These are phyloP conservation scores for Serrognathus titanus DNA, from an alignment of 2,888 invertebrate species.

Conservation along the genomic window DNA sequence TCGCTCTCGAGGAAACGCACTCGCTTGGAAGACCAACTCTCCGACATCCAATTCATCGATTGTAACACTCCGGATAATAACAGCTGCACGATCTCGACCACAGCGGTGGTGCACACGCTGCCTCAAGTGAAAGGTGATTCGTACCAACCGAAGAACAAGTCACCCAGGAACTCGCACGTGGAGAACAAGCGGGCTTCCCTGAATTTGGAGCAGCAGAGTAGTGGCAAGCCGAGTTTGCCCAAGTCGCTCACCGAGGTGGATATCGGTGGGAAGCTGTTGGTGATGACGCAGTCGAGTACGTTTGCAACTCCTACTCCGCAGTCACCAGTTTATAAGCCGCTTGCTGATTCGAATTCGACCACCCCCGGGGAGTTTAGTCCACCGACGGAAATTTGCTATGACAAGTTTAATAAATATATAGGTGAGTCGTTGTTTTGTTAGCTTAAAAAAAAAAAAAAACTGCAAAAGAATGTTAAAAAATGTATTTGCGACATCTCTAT, in stretches of 20 bases:
- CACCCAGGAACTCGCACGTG: slow-evolving; percentile 42
- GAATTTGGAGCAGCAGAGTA: slow-evolving; percentile 34
- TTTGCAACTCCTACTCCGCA: slow-evolving; percentile 42
- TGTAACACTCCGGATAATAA: slow-evolving; percentile 69
- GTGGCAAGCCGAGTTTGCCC: slow-evolving; percentile 25
- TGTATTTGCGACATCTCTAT: too few relatives aligned
- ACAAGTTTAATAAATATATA: slow-evolving; percentile 49
- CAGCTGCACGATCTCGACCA: slow-evolving; percentile 37
- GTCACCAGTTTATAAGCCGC: slow-evolving; percentile 43
- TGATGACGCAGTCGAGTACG: slow-evolving; percentile 30
- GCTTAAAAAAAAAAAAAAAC: too few relatives aligned
- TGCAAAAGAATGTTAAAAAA: too few relatives aligned
- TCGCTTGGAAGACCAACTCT: slow-evolving; percentile 73
- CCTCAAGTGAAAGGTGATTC: slow-evolving; percentile 27
- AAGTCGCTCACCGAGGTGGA: slow-evolving; percentile 45
- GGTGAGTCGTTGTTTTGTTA: slow-evolving; percentile 5
- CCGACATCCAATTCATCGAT: slow-evolving; percentile 78
- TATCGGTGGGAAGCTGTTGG: slow-evolving; percentile 33
- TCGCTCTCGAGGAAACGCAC: slow-evolving; percentile 60
- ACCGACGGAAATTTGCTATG: slow-evolving; percentile 52
- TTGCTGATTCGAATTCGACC: slow-evolving; percentile 40
- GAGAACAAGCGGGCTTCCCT: slow-evolving; percentile 41
- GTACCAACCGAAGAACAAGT: slow-evolving; percentile 46
- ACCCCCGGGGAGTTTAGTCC: slow-evolving; percentile 41
- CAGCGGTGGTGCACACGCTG: slow-evolving; percentile 41